Conservation (phyloP, 2,888 invertebrate genomes). For the Xanthia togata region DNA sequence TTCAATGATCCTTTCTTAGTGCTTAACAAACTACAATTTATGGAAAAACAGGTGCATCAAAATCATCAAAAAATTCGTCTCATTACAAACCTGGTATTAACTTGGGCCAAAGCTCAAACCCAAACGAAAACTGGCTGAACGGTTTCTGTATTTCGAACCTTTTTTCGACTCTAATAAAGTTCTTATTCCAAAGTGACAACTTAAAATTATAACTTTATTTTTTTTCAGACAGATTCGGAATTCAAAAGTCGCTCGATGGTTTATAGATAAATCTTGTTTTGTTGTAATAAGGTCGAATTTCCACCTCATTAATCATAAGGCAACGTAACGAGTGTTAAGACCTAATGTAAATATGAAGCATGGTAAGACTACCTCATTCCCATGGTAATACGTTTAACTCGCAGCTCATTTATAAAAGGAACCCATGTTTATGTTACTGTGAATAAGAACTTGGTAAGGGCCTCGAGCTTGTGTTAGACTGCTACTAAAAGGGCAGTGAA, state of each 20-base stretch:
- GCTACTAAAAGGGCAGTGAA: neutral
- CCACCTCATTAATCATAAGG: neutral
- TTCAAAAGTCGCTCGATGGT: neutral
- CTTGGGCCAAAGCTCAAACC: neutral
- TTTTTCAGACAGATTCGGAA: neutral
- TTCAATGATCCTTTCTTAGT: neutral
- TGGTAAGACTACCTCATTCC: constrained; percentile 14
- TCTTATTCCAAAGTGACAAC: neutral
- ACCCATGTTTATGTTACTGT: neutral
- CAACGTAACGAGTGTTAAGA: neutral
- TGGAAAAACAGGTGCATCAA: neutral
- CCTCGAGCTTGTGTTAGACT: neutral
- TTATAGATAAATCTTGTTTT: neutral
- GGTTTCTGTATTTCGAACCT: neutral
- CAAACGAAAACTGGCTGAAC: too few species aligned
- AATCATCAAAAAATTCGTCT: neutral
- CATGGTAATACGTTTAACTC: constrained; percentile 25
- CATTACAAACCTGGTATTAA: neutral
- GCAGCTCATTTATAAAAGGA: constrained; percentile 30
- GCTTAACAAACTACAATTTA: neutral
- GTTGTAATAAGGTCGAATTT: neutral
- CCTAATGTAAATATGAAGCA: constrained; percentile 8
- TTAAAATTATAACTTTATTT: too few species aligned
- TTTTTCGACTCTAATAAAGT: neutral
- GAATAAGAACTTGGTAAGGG: constrained; percentile 3